These are phyloP conservation scores for Ammodytes marinus DNA, from an alignment of 2,113 vertebrate genomes.

Conservation along the genomic window DNA sequence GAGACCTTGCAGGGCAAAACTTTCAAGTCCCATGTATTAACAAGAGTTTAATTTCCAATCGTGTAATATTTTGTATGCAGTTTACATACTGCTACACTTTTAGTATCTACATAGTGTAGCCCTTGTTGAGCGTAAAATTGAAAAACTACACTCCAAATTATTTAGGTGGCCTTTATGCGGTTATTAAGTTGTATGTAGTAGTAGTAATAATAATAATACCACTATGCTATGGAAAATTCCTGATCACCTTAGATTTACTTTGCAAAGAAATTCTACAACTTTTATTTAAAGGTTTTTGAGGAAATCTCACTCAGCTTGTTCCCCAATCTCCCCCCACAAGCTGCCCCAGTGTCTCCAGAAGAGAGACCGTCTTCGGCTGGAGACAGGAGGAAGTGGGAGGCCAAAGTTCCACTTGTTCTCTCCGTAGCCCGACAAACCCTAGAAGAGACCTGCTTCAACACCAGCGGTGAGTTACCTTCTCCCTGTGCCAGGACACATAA, in stretches of 20 bases:
- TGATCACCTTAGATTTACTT: neutral
- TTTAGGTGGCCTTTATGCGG: neutral
- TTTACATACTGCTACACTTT: neutral
- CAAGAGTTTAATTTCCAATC: neutral
- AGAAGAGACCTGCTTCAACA: slow-evolving; percentile 85
- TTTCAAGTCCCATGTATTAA: neutral
- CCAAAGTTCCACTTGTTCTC: slow-evolving; percentile 85
- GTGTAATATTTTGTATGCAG: neutral
- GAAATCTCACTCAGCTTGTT: neutral
- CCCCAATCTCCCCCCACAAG: slow-evolving; percentile 27
- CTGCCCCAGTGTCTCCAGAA: slow-evolving; percentile 52
- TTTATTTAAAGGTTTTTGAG: neutral
- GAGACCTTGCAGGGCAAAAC: neutral
- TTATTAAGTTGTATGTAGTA: neutral
- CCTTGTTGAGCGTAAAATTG: neutral
- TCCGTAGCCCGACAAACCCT: slow-evolving; percentile 87
- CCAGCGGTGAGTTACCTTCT: slow-evolving; percentile 79
- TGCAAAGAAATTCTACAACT: neutral
- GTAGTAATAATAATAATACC: neutral
- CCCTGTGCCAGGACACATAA: neutral
- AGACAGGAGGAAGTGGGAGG: slow-evolving; percentile 94
- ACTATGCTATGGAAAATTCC: neutral
- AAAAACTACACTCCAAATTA: neutral
- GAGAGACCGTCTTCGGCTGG: slow-evolving; percentile 66
- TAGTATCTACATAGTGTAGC: neutral